Conservation (phyloP, 2,113 vertebrate genomes). For the Amazona guildingii region DNA sequence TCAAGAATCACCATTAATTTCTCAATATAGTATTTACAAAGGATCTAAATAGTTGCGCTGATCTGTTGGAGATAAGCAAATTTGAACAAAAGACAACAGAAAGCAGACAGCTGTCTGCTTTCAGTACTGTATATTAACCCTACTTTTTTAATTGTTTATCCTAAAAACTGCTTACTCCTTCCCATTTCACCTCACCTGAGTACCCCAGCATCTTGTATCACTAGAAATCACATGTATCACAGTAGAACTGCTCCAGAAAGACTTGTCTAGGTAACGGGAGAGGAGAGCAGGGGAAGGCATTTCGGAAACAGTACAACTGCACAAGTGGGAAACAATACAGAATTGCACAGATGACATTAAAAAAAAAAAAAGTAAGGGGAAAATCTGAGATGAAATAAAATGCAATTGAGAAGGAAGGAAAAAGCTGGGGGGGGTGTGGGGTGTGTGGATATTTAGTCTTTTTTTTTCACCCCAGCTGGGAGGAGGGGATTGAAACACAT, state of each 20-base stretch:
- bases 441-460: neutral
- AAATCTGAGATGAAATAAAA: neutral
- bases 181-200: neutral
- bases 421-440: neutral
- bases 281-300: neutral
- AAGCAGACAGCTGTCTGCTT: neutral
- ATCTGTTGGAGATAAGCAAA: neutral
- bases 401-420: neutral
- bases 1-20: neutral
- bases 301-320: neutral
- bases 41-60: neutral
- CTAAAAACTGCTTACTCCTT: neutral
- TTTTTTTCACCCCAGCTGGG: neutral
- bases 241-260: neutral
- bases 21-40: neutral
- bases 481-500: neutral
- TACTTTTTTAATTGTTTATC: neutral
- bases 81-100: neutral
- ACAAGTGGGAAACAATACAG: neutral
- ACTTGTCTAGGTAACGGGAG: neutral
- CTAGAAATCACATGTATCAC: neutral
- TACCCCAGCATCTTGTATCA: neutral
- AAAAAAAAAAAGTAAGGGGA: neutral
- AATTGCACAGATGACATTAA: neutral
- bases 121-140: neutral